Conservation (phyloP, 2,797 vertebrate genomes). For the Setipinna tenuifilis region DNA sequence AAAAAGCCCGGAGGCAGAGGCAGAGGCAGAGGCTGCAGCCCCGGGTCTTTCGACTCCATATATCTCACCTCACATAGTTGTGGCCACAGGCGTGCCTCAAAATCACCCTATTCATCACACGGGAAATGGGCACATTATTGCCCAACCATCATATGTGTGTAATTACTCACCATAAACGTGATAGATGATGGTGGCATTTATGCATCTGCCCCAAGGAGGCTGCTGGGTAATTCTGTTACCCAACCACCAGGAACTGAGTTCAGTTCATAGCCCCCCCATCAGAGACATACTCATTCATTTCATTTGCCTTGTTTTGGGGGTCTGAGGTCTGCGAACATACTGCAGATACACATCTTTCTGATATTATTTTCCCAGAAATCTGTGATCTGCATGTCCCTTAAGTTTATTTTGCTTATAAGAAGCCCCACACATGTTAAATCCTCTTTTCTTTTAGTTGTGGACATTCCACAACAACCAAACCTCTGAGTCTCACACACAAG, state of each 20-base stretch:
- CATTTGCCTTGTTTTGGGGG: too few species aligned
- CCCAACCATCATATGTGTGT: conserved; percentile 16
- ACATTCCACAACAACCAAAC: too few species aligned
- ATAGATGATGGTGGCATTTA: not conserved
- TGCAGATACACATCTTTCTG: too few species aligned
- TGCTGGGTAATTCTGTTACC: not conserved
- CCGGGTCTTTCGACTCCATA: not conserved
- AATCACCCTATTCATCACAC: conserved; percentile 4
- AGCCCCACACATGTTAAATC: too few species aligned
- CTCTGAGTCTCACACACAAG: too few species aligned
- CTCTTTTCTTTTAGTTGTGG: too few species aligned
- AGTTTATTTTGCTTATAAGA: too few species aligned
- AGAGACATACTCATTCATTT: too few species aligned
- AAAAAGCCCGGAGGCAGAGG: not conserved
- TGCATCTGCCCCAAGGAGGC: not conserved
- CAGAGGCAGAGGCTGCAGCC: too few species aligned
- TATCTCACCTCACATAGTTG: not conserved
- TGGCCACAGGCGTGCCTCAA: not conserved
- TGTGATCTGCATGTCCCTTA: too few species aligned
- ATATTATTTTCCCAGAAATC: too few species aligned
- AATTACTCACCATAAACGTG: conserved; percentile 4
- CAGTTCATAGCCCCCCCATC: not conserved
- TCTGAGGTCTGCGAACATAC: too few species aligned
- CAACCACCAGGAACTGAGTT: not conserved
- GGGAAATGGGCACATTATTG: conserved; percentile 10